Conservation (phyloP, 1,140 invertebrate species). For the Gonioctena quinquepunctata region DNA sequence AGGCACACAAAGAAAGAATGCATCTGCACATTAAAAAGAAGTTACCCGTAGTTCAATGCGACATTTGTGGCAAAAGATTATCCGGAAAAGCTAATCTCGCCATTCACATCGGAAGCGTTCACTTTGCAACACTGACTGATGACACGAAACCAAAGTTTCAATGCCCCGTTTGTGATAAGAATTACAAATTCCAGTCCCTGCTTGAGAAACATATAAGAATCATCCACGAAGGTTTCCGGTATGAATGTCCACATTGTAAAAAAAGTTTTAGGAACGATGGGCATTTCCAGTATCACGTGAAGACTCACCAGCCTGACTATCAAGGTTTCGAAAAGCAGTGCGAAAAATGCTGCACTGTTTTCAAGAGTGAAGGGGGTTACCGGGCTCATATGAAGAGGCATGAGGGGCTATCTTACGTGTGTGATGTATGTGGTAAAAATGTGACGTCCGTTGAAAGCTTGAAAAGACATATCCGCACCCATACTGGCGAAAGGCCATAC, state of each 20-base stretch:
- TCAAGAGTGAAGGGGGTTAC: not conserved
- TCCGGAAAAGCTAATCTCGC: slow-evolving; percentile 70
- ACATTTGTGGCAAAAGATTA: slow-evolving; percentile 57
- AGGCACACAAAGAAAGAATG: slow-evolving; percentile 66
- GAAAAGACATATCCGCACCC: not conserved
- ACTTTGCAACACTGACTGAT: too few relatives aligned
- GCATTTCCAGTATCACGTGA: slow-evolving; percentile 75
- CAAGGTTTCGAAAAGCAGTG: not conserved
- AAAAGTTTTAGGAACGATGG: slow-evolving; percentile 65
- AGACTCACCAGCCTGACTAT: slow-evolving; percentile 62
- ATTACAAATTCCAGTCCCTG: not conserved
- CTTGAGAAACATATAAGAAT: not conserved
- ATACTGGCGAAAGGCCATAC: slow-evolving; percentile 48
- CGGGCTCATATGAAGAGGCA: not conserved
- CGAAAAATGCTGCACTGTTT: not conserved
- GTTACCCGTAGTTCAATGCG: slow-evolving; percentile 56
- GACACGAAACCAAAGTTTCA: too few relatives aligned
- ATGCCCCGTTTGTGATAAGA: not conserved
- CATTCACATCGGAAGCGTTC: slow-evolving; percentile 68
- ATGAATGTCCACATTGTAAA: slow-evolving; percentile 31
- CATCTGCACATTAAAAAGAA: slow-evolving; percentile 56
- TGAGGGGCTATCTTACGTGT: slow-evolving; percentile 55
- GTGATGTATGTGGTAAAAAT: slow-evolving; percentile 19
- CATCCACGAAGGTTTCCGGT: not conserved
- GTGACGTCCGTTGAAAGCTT: not conserved